Evolutionary conservation across 2,113 vertebrate genomes (phyloP).

Genomic region (Siniperca knerii): DNA sequence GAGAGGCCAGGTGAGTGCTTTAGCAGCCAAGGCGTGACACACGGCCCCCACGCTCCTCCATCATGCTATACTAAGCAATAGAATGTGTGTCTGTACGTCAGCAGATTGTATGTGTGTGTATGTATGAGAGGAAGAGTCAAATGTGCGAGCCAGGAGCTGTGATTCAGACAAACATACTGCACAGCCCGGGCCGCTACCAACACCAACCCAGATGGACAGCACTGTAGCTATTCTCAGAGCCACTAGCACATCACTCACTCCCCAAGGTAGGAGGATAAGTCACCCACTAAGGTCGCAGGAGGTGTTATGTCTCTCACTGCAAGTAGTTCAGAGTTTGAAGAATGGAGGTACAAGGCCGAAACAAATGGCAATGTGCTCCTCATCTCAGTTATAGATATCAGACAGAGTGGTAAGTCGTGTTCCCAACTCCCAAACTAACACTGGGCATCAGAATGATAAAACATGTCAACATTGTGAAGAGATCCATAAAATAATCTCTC

Average conservation of each 20-base stretch:
- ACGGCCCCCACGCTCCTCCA: conserved; percentile 75
- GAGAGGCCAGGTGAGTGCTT: conserved; percentile 72
- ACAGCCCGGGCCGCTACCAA: conserved; percentile 33
- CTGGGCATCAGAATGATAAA: conserved; percentile 50
- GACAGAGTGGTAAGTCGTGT: conserved; percentile 44
- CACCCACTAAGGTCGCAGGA: conserved; percentile 75
- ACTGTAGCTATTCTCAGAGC: conserved; percentile 66
- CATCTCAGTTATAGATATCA: conserved; percentile 26
- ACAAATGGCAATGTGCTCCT: conserved; percentile 47
- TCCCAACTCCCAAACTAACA: conserved; percentile 39
- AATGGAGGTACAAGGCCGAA: conserved; percentile 63
- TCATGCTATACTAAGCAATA: conserved; percentile 64
- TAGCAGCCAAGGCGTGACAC: conserved; percentile 71
- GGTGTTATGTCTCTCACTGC: conserved; percentile 68
- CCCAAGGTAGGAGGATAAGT: conserved; percentile 72
- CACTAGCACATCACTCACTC: conserved; percentile 73
- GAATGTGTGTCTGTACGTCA: conserved; percentile 34
- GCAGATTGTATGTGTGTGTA: conserved; percentile 14
- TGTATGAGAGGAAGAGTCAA: conserved; percentile 42
- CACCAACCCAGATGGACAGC: conserved; percentile 56
- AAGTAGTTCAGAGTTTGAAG: conserved; percentile 68
- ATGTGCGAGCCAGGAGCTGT: conserved; percentile 53
- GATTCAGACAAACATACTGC: conserved; percentile 77
- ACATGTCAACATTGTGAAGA: conserved; percentile 37
- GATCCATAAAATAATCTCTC: conserved; percentile 61